Conservation (phyloP, 2,797 vertebrate species). For the Menidia menidia region DNA sequence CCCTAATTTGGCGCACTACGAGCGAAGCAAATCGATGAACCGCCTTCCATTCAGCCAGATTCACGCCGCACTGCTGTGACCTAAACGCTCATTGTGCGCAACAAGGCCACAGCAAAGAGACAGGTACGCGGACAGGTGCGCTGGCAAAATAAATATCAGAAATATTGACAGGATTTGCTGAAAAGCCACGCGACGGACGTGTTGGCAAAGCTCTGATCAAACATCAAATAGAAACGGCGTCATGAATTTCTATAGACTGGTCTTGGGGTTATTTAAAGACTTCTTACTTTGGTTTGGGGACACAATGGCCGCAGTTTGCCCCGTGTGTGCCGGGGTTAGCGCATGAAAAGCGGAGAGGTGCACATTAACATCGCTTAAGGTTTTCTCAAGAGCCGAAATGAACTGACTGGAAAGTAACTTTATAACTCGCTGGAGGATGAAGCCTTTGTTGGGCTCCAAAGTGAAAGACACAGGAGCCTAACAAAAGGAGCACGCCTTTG, state of each 20-base stretch:
- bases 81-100: slow-evolving; percentile 54
- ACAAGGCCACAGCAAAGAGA: slow-evolving; percentile 38
- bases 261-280: slow-evolving; percentile 79
- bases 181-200: slow-evolving; percentile 80
- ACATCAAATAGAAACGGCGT: slow-evolving; percentile 79
- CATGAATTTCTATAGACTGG: slow-evolving; percentile 88
- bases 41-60: slow-evolving; percentile 78
- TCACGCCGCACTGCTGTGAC: slow-evolving; percentile 63
- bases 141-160: slow-evolving; percentile 49
- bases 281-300: slow-evolving; percentile 76
- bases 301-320: slow-evolving; percentile 83
- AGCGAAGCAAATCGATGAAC: slow-evolving; percentile 83
- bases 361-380: slow-evolving; percentile 89
- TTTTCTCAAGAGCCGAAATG: slow-evolving; percentile 85
- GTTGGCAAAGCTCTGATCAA: slow-evolving; percentile 77
- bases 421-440: slow-evolving; percentile 88
- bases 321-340: slow-evolving; percentile 80
- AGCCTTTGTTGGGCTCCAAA: slow-evolving; percentile 79
- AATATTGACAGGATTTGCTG: slow-evolving; percentile 50
- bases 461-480: slow-evolving; percentile 82
- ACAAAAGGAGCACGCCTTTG: slow-evolving; percentile 83
- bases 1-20: slow-evolving; percentile 47
- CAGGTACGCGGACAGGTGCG: slow-evolving; percentile 69
- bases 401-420: slow-evolving; percentile 88
- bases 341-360: slow-evolving; percentile 82